Base-by-base conservation (phyloP, 2,888 invertebrate genomes). In the Xiphydria camelus region DNA sequence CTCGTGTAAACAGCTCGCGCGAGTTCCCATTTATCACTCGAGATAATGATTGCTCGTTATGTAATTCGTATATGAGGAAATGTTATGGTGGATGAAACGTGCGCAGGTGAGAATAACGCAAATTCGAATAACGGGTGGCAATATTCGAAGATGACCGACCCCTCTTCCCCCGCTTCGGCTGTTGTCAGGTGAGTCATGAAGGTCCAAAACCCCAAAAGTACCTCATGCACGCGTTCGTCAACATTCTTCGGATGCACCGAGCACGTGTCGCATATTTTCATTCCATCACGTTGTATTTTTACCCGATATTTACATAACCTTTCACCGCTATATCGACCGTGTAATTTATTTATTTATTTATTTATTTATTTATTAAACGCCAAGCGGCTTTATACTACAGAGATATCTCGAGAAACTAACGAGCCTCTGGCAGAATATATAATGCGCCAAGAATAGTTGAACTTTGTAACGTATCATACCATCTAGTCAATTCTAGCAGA, bases 141-240 rank as follows among this genome's bases (percentile, higher is more conserved):
- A 62, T 53, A 58, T 51, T 57, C 51, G 52, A 70, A 68, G 63
- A 73, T 73, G 73, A 69, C 70, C 53, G 73, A 73, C 61, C 64
- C 66, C 52, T 57, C 65, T 23, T 62, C 68, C 38, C 56, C 61
- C 44, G 56, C 62, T 42, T 63, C 66, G 56, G 60, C 68, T 60
- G 60, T 69, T 45, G 59, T 62, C 57, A 67, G 70, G 73, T 73
- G 60, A 70, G 66, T 61, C 50, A 29, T 29, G 12, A 5, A n/a
- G n/a, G n/a, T n/a, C n/a, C n/a, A n/a, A n/a, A n/a, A n/a, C n/a
- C n/a, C n/a, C n/a, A n/a, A n/a, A n/a, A n/a, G n/a, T n/a, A n/a
- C n/a, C n/a, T n/a, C n/a, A n/a, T n/a, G n/a, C n/a, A n/a, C n/a
- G n/a, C n/a, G n/a, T n/a, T n/a, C n/a, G n/a, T n/a, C n/a, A n/a